These are phyloP conservation scores for Leptinotarsa tumamoca DNA, from an alignment of 2,888 invertebrate genomes.

Conservation along the genomic window DNA sequence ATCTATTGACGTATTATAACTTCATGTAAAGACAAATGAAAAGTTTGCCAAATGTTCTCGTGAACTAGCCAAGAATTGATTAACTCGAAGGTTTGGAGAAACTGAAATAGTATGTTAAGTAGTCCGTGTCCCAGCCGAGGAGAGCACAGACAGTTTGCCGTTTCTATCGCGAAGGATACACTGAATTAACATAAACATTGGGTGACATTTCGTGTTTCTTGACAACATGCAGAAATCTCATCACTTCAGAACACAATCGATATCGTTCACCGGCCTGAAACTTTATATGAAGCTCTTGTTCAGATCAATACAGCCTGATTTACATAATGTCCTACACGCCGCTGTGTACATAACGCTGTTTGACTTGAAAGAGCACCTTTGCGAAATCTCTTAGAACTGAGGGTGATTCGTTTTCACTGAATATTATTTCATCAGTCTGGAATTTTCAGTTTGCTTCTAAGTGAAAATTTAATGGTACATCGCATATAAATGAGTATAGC, in stretches of 20 bases:
- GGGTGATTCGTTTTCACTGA: neutral
- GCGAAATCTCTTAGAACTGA: neutral
- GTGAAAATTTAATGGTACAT: too few relatives aligned
- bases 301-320: conserved; percentile 10
- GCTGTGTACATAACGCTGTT: neutral
- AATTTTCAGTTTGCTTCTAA: neutral
- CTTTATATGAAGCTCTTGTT: conserved; percentile 12
- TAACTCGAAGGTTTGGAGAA: neutral
- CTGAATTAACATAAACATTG: conserved; percentile 20
- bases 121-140: conserved; percentile 4
- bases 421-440: neutral
- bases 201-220: conserved; percentile 16
- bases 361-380: neutral
- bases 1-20: too few relatives aligned
- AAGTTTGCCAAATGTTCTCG: too few relatives aligned
- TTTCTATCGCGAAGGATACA: conserved; percentile 10
- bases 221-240: conserved; percentile 18
- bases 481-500: too few relatives aligned
- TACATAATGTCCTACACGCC: conserved; percentile 9
- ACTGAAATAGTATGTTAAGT: conserved; percentile 10
- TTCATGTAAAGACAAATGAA: too few relatives aligned
- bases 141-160: conserved; percentile 3
- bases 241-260: conserved; percentile 16
- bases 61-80: neutral
- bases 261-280: conserved; percentile 12